These are phyloP conservation scores for Psilanteris sp. DNA, from an alignment of 1,140 invertebrate species.

Conservation along the genomic window DNA sequence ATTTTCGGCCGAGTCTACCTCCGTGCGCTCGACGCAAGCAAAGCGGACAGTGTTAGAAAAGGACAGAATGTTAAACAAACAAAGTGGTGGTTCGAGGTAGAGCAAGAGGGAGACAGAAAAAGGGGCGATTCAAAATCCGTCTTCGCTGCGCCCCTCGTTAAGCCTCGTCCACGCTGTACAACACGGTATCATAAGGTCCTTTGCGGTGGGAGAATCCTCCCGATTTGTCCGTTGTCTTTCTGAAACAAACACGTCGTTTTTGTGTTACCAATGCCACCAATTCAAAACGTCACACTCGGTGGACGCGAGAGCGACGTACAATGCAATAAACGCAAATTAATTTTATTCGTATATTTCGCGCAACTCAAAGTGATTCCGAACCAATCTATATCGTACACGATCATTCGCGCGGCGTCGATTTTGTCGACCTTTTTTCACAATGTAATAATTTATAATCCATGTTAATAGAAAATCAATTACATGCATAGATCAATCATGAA, in stretches of 20 bases:
- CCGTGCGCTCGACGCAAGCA: neutral
- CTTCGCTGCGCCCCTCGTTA: constrained; percentile 48
- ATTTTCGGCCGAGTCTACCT: constrained; percentile 7
- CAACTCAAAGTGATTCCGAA: no score
- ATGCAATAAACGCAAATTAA: no score
- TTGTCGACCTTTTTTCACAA: no score
- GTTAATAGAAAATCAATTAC: no score
- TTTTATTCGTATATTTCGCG: no score
- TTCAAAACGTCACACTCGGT: no score
- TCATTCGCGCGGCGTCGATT: no score
- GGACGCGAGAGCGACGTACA: no score
- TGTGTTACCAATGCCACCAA: no score
- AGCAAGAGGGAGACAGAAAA: constrained; percentile 29
- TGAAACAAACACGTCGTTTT: constrained; percentile 43
- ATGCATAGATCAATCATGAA: no score
- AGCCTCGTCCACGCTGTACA: constrained; percentile 46
- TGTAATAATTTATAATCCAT: no score
- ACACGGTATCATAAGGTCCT: constrained; percentile 53
- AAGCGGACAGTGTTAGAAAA: constrained; percentile 16
- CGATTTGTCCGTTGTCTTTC: constrained; percentile 36
- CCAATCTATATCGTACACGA: no score
- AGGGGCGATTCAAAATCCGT: constrained; percentile 37
- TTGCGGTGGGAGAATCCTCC: constrained; percentile 41
- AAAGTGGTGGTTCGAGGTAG: neutral
- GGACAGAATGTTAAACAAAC: constrained; percentile 1